Conservation (phyloP, 2,888 invertebrate species). For the Automeris io region DNA sequence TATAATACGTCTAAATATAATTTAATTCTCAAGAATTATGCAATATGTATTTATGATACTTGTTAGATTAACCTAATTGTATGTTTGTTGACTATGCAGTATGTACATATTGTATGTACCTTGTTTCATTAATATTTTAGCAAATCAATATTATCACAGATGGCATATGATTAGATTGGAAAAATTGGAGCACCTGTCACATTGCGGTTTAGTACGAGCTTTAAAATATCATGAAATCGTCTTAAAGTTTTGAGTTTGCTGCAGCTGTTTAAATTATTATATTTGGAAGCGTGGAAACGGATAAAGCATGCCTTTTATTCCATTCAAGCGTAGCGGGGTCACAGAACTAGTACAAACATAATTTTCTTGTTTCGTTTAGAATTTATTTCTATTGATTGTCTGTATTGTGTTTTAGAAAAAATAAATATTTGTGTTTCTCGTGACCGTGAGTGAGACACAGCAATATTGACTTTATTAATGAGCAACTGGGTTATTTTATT, state of each 20-base stretch:
- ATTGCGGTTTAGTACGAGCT: slow-evolving; percentile 5
- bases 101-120: no score
- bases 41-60: no score
- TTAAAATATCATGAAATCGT: background rate
- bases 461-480: no score
- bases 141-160: background rate
- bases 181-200: background rate
- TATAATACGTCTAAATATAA: no score
- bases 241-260: slow-evolving; percentile 14
- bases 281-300: slow-evolving; percentile 38
- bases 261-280: slow-evolving; percentile 35
- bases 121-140: background rate
- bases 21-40: no score
- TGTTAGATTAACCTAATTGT: no score
- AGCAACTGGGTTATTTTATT: no score
- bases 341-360: slow-evolving; percentile 66
- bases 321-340: slow-evolving; percentile 68
- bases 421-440: slow-evolving; percentile 4
- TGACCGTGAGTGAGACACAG: slow-evolving; percentile 8
- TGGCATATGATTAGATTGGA: background rate
- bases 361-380: slow-evolving; percentile 34
- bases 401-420: slow-evolving; percentile 2
- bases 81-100: no score
- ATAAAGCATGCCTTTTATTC: slow-evolving; percentile 54
- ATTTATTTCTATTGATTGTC: slow-evolving; percentile 22